phyloP scores from a whole-genome alignment of 2,888 invertebrate species.

The Mesorhabditis sp. region DNA sequence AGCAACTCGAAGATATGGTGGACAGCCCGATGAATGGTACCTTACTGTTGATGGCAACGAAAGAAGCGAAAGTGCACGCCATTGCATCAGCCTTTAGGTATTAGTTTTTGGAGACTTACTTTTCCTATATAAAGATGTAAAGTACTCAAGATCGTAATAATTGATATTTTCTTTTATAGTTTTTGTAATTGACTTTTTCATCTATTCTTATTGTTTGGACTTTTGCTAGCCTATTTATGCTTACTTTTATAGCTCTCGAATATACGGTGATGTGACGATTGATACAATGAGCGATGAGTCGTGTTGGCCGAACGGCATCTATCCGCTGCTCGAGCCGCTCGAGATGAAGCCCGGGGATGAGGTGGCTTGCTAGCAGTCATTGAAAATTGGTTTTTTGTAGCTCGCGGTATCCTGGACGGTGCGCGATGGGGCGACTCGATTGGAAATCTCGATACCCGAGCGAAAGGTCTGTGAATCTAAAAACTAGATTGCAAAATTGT shows the following conservation, averaged over 20 bases:
- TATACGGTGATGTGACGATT: background rate
- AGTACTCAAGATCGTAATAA: too few relatives aligned
- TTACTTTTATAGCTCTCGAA: background rate
- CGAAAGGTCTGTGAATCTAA: background rate
- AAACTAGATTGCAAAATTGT: background rate
- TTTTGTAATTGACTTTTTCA: too few relatives aligned
- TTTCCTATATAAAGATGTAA: too few relatives aligned
- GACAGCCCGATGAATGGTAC: background rate
- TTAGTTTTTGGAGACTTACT: background rate
- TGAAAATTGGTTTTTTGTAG: background rate
- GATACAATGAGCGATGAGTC: background rate
- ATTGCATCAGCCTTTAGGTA: background rate
- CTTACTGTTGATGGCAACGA: background rate
- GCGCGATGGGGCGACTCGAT: background rate
- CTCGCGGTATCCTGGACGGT: background rate
- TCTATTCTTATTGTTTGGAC: too few relatives aligned
- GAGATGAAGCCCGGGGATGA: background rate
- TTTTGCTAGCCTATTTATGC: too few relatives aligned
- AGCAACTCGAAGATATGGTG: background rate
- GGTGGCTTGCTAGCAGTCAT: background rate
- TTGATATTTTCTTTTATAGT: too few relatives aligned
- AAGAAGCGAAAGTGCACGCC: background rate
- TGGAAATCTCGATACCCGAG: background rate
- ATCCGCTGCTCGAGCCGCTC: background rate
- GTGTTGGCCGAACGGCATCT: constrained; percentile 2